Evolutionary conservation across 2,113 vertebrate species (phyloP), one percentile per base, ranked within the genome.

Genomic region (Machaerirhynchus nigripectus): DNA sequence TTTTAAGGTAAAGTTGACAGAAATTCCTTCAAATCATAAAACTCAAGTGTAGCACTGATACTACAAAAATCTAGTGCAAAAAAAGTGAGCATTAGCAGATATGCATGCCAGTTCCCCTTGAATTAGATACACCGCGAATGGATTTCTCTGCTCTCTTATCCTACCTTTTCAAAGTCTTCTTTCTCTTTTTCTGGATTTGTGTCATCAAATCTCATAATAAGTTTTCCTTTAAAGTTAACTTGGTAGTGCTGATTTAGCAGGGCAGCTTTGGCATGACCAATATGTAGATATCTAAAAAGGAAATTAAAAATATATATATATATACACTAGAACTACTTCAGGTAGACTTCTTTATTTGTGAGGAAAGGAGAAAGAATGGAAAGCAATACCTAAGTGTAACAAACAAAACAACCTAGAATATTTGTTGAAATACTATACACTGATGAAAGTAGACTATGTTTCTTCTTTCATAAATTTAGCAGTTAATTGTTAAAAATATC

Each of bases 151-250:
- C 49, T 74, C 67, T 92, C 84, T 95, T 82, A 91, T 28, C 61
- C 92, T 96, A 99, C 99, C 99, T 99, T 99, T 98, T 99, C 99
- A 98, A 99, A 99, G 97, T 99, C 99, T 97, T 99, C 99, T 97
- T 99, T 99, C 91, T 99, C 99, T 97, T 99, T 99, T 97, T 99
- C 99, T 3, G 99, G 99, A 97, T 99, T 99, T 95, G 99, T 99
- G 98, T 99, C 99, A 91, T 99, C 99, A 86, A 99, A 99, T 90
- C 99, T 99, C 99, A 99, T 99, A 97, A 99, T 99, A 67, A 99
- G 98, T 95, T 99, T 99, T 95, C 99, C 99, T 98, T 99, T 99
- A 91, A 99, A 99, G 87, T 98, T 99, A 93, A 99, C 96, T 98
- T 99, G 99, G 96, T 99, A 99, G 97, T 99, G 99, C 97, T 99